A percentile compares a stretch with the other conserved stretches of the same genome.
Evolutionary conservation across 2,888 invertebrate genomes (phyloP).

Genomic region (Drosophila kokeensis): DNA sequence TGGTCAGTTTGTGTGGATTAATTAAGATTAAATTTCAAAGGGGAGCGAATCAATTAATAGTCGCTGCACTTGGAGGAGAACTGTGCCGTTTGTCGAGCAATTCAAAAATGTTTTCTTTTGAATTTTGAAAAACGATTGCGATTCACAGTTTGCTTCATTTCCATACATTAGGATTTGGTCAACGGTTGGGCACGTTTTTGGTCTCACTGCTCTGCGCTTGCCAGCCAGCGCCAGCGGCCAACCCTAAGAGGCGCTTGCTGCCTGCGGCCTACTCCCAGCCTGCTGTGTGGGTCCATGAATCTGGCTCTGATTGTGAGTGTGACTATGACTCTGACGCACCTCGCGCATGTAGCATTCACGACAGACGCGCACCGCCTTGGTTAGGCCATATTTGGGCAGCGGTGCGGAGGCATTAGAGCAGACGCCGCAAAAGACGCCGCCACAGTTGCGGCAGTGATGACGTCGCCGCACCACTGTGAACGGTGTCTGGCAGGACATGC

Average conservation of each 20-base stretch:
- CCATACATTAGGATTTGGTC: conserved; percentile 22
- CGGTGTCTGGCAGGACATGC: conserved; percentile 95
- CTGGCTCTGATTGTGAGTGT: conserved; percentile 6
- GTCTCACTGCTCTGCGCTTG: conserved; percentile 49
- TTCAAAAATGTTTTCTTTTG: conserved; percentile 38
- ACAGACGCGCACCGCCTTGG: conserved; percentile 97
- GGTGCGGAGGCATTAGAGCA: conserved; percentile 97
- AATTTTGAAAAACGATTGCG: conserved; percentile 65
- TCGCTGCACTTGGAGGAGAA: conserved; percentile 20
- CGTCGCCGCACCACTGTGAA: conserved; percentile 98
- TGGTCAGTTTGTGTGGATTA: conserved; percentile 53
- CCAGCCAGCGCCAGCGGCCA: conserved; percentile 59
- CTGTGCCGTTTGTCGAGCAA: conserved; percentile 46
- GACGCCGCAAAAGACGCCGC: conserved; percentile 95
- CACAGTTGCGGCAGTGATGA: conserved; percentile 99
- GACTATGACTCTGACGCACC: conserved; percentile 45
- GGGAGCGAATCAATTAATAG: conserved; percentile 22
- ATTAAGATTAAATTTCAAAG: neutral
- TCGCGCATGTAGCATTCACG: conserved; percentile 84
- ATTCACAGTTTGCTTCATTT: conserved; percentile 77
- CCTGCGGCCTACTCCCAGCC: conserved; percentile 49
- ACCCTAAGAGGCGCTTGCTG: conserved; percentile 77
- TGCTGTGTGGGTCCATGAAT: conserved; percentile 28
- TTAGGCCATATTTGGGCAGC: conserved; percentile 95
- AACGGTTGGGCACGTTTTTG: conserved; percentile 29